A percentile compares a stretch with the other conserved stretches of the same genome.
Conservation (phyloP, 2,113 vertebrate genomes). For the Ancistrus triradiatus region DNA sequence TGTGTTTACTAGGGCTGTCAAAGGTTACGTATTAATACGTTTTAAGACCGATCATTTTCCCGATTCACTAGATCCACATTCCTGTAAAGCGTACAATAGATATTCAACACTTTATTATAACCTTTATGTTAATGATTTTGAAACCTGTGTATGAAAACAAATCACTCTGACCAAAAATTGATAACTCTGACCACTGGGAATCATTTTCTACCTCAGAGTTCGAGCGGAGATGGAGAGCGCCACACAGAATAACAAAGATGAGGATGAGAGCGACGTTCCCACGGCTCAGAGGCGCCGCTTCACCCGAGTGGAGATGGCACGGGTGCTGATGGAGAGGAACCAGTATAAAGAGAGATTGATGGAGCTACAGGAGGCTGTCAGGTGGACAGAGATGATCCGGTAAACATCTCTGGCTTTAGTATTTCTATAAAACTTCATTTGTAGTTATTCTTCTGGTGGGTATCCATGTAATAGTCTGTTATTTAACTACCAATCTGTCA, state of each 20-base stretch:
- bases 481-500: too few species aligned
- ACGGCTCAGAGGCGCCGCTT: conserved; percentile 94
- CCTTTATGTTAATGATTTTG: too few species aligned
- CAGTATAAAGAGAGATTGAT: conserved; percentile 97
- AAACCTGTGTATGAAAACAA: background rate
- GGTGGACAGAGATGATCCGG: conserved; percentile 99
- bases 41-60: too few species aligned
- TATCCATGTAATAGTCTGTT: too few species aligned
- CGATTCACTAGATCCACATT: too few species aligned
- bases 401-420: too few species aligned
- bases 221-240: conserved; percentile 81
- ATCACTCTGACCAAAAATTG: background rate
- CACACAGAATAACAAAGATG: conserved; percentile 84
- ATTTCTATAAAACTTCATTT: too few species aligned
- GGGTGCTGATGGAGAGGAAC: conserved; percentile 97
- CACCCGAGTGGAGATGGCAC: conserved; percentile 94
- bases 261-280: conserved; percentile 93
- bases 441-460: too few species aligned
- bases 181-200: background rate
- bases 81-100: too few species aligned
- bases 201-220: conserved; percentile 65
- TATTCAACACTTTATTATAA: too few species aligned
- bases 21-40: too few species aligned
- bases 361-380: conserved; percentile 96
- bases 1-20: too few species aligned